Base-by-base conservation (phyloP, 2,888 invertebrate species). In the Seira ritae region DNA sequence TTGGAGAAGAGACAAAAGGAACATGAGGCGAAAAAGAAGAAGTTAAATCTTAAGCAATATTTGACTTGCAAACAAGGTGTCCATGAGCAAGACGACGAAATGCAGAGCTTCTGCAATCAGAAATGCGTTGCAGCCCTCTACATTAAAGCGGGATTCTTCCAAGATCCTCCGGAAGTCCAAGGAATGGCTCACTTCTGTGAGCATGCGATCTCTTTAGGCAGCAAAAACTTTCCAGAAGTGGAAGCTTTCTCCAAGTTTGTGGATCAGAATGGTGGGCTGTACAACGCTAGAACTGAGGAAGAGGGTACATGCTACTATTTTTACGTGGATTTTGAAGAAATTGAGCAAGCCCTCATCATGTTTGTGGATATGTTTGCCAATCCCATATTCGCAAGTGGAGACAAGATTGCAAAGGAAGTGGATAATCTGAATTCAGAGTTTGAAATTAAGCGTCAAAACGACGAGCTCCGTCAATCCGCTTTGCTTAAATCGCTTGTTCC, bases 171-270 rank as follows among this genome's bases (percentile, higher is more conserved):
- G 10, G 82, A 77, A 1, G 3, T 72, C 1, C 76, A 23, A 17
- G 82, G 82, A 15, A 66, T 82, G 71, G 82, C 82, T 22, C 82
- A 82, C 22, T 46, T 82, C 6, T 71, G 66, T 15, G 82, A 82
- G 23, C 82, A 82, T 46, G 37, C 15, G 8, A 4, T 82, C 2
- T 72, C 22, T 17, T 46, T 77, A 0, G 75, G 70, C 1, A 75
- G 75, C 12, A 23, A 67, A 60, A 77, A 72, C 10, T 82, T 68
- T 15, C 82, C 82, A 6, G 76, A 76, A 23, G 12, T 37, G 0
- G 82, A 77, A 31, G 67, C 23, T 0, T 71, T 82, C 19, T n/a
- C 65, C 0, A 72, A 71, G 8, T 82, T 82, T 46, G 70, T 75
- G 1, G 76, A 71, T 0, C 10, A 10, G 0, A 15, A 76, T 12